Evolutionary conservation across 2,888 invertebrate species (phyloP), one percentile per base, ranked within the genome.

Genomic region (Chironomus tentans): DNA sequence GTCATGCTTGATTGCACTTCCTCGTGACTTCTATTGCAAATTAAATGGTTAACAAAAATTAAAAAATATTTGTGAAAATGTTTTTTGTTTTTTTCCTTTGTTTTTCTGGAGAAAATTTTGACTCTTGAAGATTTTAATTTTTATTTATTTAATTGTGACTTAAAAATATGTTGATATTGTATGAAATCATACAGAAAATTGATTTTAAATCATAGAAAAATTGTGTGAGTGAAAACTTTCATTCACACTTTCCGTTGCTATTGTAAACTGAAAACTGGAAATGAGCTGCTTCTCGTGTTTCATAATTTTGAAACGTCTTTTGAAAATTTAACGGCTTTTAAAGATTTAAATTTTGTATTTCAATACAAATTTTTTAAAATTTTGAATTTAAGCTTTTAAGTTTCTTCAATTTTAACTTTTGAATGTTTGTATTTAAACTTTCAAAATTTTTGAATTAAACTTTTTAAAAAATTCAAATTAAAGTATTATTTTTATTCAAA

Each of bases 1-100:
- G 56, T 56, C 56, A 56, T 50, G 15, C 15, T 38, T 21, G 76
- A 78, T 77, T 75, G 72, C 65, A 74, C 70, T 65, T 79, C 79
- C 79, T 80, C 81, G 38, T 79, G 80, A 81, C 84, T 74, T 50
- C 74, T 84, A 84, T 84, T 84, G 84, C 83, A 84, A 84, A 81
- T 82, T 80, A 83, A 83, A 80, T 81, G 82, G 81, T 80, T 80
- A 78, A 56, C 15, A 15, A 15, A 56, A 56, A 1, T 7, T 1
- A 56, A 56, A 56, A 56, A 10, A 79, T 21, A 50, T 18, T 21
- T 38, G 76, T 38, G 28, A 68, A 70, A 21, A 77, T 18, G 68
- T 56, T 70, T 73, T 72, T n/a, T n/a, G n/a, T 68, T 76, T 62
- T 68, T 76, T 62, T 76, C 69, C 68, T 68, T 56, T 77, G 77